Conservation (phyloP, 2,797 vertebrate species). For the Hoplostethus mediterraneus region DNA sequence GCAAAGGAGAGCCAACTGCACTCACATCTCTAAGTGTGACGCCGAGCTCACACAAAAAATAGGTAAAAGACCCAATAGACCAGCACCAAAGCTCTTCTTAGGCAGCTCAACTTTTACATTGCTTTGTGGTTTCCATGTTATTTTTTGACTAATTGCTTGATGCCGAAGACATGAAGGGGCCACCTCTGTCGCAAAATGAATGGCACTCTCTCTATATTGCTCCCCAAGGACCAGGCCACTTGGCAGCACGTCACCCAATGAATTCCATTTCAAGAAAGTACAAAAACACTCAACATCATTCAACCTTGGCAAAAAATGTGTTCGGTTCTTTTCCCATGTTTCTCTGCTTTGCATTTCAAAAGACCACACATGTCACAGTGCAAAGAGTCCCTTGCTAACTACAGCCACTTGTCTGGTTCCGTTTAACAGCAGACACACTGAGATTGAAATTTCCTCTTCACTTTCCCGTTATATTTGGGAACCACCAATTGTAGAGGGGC, state of each 20-base stretch:
- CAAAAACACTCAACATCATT: conserved; percentile 42
- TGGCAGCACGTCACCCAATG: conserved; percentile 59
- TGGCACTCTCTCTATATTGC: conserved; percentile 51
- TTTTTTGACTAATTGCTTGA: conserved; percentile 37
- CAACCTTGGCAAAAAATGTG: conserved; percentile 34
- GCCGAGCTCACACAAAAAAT: conserved; percentile 69
- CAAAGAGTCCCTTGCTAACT: conserved; percentile 23
- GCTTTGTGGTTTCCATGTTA: background rate
- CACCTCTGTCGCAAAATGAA: background rate
- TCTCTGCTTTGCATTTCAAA: conserved; percentile 61
- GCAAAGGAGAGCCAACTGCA: conserved; percentile 93
- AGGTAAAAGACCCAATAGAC: conserved; percentile 68
- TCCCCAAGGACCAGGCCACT: conserved; percentile 60
- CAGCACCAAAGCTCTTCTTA: background rate
- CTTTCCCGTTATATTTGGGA: conserved; percentile 56
- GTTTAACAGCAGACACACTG: conserved; percentile 44
- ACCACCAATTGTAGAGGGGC: conserved; percentile 51
- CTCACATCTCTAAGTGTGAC: conserved; percentile 94
- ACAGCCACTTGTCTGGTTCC: conserved; percentile 44
- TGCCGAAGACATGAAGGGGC: background rate
- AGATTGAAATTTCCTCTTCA: conserved; percentile 39
- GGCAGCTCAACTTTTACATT: conserved; percentile 8
- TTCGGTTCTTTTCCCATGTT: conserved; percentile 66
- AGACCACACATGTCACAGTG: conserved; percentile 60
- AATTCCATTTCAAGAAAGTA: conserved; percentile 71